Evolutionary conservation across 2,113 vertebrate species (phyloP).

Genomic region (Corythaeola cristata): DNA sequence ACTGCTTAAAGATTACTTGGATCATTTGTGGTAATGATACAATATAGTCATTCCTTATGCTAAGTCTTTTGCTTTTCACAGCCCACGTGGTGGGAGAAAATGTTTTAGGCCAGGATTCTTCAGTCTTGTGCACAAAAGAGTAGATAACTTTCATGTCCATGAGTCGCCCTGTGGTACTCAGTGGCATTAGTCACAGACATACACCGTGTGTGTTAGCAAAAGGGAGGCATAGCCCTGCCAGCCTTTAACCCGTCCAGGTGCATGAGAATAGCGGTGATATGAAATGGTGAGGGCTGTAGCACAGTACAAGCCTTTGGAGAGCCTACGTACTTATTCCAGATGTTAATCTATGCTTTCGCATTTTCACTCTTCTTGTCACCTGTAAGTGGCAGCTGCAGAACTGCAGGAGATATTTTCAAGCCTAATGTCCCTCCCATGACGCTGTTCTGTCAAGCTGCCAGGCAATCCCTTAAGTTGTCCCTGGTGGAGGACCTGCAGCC

Average conservation of each 20-base stretch:
- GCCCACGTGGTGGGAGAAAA: background rate
- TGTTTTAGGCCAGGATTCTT: background rate
- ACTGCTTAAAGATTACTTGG: background rate
- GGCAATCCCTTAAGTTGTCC: background rate
- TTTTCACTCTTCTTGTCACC: background rate
- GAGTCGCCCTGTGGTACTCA: background rate
- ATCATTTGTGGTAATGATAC: background rate
- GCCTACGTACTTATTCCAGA: background rate
- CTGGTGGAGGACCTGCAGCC: background rate
- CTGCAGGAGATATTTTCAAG: background rate
- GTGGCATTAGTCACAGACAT: background rate
- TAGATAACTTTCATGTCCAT: background rate
- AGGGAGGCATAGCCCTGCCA: background rate
- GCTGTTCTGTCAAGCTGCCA: background rate
- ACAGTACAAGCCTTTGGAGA: background rate
- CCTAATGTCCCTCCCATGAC: background rate
- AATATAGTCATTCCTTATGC: background rate
- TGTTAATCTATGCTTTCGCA: background rate
- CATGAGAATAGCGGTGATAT: accelerated
- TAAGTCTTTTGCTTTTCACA: background rate
- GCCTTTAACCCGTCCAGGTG: background rate
- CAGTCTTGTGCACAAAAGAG: background rate
- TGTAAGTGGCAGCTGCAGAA: background rate
- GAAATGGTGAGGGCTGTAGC: background rate
- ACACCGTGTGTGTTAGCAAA: background rate